Conservation (phyloP, 2,888 invertebrate species). For the Macrosoma leucophasiata region DNA sequence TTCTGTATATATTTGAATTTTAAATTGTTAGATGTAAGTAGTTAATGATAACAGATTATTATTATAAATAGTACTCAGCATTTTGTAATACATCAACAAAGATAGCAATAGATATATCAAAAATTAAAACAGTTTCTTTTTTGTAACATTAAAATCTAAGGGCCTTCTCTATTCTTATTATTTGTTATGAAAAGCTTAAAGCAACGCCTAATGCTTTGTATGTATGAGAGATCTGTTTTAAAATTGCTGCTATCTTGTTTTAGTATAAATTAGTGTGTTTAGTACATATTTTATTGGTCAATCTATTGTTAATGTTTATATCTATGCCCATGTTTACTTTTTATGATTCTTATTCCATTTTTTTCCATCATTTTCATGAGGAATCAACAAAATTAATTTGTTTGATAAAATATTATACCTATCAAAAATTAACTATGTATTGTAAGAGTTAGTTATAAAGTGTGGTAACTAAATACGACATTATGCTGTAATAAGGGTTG, state of each 20-base stretch:
- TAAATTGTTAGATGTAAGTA: constrained; percentile 62
- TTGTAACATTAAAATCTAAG: no score
- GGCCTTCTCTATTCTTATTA: no score
- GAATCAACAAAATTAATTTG: no score
- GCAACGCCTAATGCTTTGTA: constrained; percentile 6
- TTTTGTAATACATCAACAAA: constrained; percentile 29
- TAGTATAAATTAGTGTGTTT: background rate
- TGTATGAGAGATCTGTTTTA: constrained; percentile 13
- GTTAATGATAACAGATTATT: constrained; percentile 44
- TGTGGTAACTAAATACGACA: constrained; percentile 49
- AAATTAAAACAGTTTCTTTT: no score
- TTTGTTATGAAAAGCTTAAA: constrained; percentile 5
- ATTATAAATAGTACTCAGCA: constrained; percentile 29
- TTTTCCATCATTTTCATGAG: constrained; percentile 6
- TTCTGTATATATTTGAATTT: constrained; percentile 66
- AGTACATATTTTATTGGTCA: background rate
- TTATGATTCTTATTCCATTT: constrained; percentile 10
- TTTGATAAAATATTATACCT: no score
- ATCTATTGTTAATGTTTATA: background rate
- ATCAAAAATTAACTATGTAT: no score
- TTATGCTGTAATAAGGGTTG: constrained; percentile 69
- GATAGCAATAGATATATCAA: no score
- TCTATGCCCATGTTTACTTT: constrained; percentile 9
- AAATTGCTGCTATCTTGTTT: background rate
- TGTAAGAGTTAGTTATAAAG: constrained; percentile 45